Base-by-base conservation (phyloP, 2,113 vertebrate genomes). In the Phasianus colchicus region DNA sequence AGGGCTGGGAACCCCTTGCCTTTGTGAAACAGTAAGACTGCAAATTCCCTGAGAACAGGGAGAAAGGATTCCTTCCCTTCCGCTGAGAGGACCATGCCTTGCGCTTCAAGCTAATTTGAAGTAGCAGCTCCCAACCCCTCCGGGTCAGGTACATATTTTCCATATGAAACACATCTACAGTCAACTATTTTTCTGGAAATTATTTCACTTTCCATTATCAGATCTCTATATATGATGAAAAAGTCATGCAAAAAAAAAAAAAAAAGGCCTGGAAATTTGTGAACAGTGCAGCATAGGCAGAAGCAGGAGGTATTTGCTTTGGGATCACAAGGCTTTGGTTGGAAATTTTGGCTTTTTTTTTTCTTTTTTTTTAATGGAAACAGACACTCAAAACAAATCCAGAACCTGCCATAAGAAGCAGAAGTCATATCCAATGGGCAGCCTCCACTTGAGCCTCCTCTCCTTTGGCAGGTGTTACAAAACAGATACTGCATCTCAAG, bases 291-390 rank as follows among this genome's bases (percentile, higher is more conserved):
- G 93, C 94, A 86, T 5, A 76, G 88, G 83, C 88, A 83, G 85
- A 96, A 95, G 91, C 95, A 94, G 89, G 91, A 95, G 95, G 93
- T 94, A 95, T 95, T 95, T 72, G 76, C 94, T 96, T 93, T 96
- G 92, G 88, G 93, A 95, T 91, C 87, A 78, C 81, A 95, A 89
- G 89, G 92, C 95, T 95, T 95, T 93, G 89, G 93, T 92, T 75
- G 90, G 69, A 95, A 88, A 94, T 92, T 92, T 1, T 52, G n/a
- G 45, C 1, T 2, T 1, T 11, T n/a, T 24, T 34, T 54, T 50
- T 34, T 15, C 27, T 50, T 50, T 2, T 3, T 12, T 19, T 9
- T 19, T 27, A 50, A 70, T 34, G 65, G 27, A 93, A 86, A 74
- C 85, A 90, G 67, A 95, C 74, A 86, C 50, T 73, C 52, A 77